Evolutionary conservation across 1,140 invertebrate genomes (phyloP).

Genomic region (Drosophila chauvacae): DNA sequence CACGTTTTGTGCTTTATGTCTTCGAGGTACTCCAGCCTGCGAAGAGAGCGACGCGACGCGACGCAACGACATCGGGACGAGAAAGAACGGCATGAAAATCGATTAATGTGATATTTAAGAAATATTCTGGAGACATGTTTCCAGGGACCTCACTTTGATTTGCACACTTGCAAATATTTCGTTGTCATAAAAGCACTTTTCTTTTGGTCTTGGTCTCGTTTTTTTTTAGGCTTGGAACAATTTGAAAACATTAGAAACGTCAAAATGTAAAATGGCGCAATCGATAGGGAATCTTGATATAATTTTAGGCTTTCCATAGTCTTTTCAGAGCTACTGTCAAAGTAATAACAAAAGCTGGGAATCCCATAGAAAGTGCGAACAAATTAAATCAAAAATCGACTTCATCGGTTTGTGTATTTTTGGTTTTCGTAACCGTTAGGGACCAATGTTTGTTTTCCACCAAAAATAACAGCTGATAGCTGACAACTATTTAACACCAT

Average conservation of each 20-base stretch:
- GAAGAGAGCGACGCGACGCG: constrained; percentile 1
- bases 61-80: background rate
- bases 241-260: too few species aligned
- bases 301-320: background rate
- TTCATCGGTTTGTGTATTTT: background rate
- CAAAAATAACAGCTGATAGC: background rate
- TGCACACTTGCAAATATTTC: constrained; percentile 12
- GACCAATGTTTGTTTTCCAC: too few species aligned
- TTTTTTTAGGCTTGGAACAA: background rate
- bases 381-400: background rate
- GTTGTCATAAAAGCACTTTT: background rate
- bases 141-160: constrained; percentile 3
- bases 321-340: background rate
- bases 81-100: constrained; percentile 20
- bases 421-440: background rate
- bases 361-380: background rate
- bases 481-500: background rate
- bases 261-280: too few species aligned
- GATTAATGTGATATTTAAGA: constrained; percentile 25
- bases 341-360: background rate
- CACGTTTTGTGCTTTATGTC: constrained; percentile 50
- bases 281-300: background rate
- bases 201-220: background rate
- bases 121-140: background rate
- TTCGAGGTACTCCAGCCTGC: constrained; percentile 17